Evolutionary conservation across 2,888 invertebrate genomes (phyloP).

Genomic region (Scrobipalpa atriplicella): DNA sequence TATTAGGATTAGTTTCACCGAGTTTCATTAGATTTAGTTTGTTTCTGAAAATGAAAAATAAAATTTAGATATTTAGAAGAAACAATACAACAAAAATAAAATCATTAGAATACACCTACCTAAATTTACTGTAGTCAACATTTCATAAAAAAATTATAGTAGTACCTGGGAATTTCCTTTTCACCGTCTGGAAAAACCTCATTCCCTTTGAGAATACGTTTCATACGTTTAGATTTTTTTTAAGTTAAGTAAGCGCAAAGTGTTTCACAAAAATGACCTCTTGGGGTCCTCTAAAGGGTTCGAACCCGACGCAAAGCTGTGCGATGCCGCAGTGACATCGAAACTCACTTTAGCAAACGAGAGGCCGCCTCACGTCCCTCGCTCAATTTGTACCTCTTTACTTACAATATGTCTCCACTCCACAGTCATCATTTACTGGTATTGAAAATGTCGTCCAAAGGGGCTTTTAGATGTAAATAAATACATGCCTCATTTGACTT

Average conservation of each 20-base stretch:
- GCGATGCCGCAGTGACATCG: slow-evolving; percentile 34
- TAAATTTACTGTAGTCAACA: background rate
- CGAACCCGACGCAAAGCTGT: slow-evolving; percentile 24
- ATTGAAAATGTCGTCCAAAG: slow-evolving; percentile 13
- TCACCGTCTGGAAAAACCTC: background rate
- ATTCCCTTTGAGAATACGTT: slow-evolving; percentile 7
- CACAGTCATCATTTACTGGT: slow-evolving; percentile 24
- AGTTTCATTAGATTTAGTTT: no score
- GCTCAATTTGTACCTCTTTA: slow-evolving; percentile 50
- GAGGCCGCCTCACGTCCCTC: slow-evolving; percentile 39
- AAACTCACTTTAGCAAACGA: slow-evolving; percentile 43
- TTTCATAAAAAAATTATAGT: no score
- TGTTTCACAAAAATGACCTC: slow-evolving; percentile 9
- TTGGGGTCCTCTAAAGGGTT: slow-evolving; percentile 17
- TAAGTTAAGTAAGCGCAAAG: slow-evolving; percentile 8
- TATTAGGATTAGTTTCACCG: no score
- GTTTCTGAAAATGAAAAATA: no score
- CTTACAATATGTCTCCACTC: slow-evolving; percentile 31
- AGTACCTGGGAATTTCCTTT: no score
- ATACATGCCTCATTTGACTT: slow-evolving; percentile 1
- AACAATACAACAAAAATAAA: no score
- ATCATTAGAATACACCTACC: background rate
- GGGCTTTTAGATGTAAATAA: slow-evolving; percentile 1
- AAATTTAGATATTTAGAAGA: no score
- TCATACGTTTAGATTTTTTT: slow-evolving; percentile 1